phyloP scores from a whole-genome alignment of 2,797 vertebrate species.

The Enteromius unitaeniatus region DNA sequence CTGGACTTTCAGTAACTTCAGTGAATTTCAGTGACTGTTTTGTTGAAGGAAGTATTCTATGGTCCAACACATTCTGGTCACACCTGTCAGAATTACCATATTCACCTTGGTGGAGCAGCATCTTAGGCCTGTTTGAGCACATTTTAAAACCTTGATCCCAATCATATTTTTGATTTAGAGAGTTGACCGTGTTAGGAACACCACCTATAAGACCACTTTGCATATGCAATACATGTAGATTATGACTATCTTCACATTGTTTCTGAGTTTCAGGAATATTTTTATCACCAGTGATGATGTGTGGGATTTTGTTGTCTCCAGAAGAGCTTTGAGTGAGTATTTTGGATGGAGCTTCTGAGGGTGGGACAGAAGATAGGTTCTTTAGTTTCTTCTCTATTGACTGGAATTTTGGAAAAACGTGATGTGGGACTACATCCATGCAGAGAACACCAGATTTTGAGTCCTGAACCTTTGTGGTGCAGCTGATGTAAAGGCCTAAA shows the following conservation, averaged over 20 bases:
- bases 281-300: neutral
- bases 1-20: neutral
- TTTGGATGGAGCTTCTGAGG: neutral
- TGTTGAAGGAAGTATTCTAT: neutral
- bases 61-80: neutral
- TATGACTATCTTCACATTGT: neutral
- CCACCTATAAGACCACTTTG: neutral
- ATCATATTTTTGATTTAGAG: neutral
- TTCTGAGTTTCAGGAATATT: neutral
- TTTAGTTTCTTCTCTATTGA: conserved; percentile 2
- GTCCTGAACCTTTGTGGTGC: conserved; percentile 1
- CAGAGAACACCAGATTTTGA: conserved; percentile 11
- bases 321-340: neutral
- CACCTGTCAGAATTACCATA: conserved; percentile 1
- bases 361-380: neutral
- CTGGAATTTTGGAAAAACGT: neutral
- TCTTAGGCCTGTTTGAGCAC: neutral
- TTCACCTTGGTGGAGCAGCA: neutral
- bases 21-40: neutral
- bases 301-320: neutral
- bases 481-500: neutral
- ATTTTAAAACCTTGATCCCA: neutral
- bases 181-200: neutral
- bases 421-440: conserved; percentile 19
- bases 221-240: neutral